Base-by-base conservation (phyloP, 2,113 vertebrate genomes). In the Speoplatyrhinus poulsoni region DNA sequence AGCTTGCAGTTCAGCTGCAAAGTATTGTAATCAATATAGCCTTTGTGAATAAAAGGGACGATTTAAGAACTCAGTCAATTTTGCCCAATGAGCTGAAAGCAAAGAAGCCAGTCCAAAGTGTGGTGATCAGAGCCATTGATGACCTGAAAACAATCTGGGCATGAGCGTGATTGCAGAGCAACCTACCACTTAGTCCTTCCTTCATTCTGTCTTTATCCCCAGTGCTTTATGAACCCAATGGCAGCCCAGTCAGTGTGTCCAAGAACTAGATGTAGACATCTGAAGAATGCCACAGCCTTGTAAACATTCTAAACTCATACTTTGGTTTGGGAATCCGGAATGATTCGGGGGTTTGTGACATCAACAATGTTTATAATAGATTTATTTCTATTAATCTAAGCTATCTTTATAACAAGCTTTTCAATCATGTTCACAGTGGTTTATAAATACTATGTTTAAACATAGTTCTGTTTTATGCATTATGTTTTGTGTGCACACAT, bases 11-110 rank as follows among this genome's bases (percentile, higher is more conserved):
- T 72, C 60, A 72, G 72, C 83, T 73, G 64, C 77, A 73, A 83
- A 87, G 68, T 78, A 85, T 72, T 85, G 65, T 77, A 79, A 88
- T 92, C 88, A 75, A 85, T 84, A 82, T n/a, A 48, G 75, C 52
- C 75, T 75, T 72, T 79, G 77, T 80, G 85, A 82, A 85, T 79
- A 80, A 87, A 77, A 58, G 59, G 77, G 67, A 64, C 62, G 73
- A 75, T 81, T 84, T 80, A 82, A 79, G 75, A 89, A 85, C 72
- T 79, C 70, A 87, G 85, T 86, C 87, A 78, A 81, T 87, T 82
- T 80, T 75, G 66, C 64, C 70, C 70, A 78, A 79, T 77, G 73
- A 76, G 62, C 50, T 52, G 79, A 75, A 54, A 67, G 60, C 63
- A 66, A 69, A 60, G 67, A 69, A 72, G 69, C 67, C 75, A 71